Conservation (phyloP, 2,888 invertebrate genomes). For the Rhagium mordax region DNA sequence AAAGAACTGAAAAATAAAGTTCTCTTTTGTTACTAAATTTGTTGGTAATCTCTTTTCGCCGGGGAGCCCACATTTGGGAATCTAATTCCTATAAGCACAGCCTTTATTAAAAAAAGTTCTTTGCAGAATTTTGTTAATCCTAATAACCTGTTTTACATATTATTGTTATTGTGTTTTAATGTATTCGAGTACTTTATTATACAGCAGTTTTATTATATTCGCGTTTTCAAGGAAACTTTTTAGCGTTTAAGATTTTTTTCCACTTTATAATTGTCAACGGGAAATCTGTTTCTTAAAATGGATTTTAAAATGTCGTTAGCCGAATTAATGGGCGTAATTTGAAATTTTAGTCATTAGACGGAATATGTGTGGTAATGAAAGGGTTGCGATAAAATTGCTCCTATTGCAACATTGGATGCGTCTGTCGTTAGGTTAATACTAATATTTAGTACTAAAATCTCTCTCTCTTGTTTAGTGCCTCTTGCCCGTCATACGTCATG, state of each 20-base stretch:
- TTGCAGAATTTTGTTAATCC: neutral
- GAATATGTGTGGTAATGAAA: too few relatives aligned
- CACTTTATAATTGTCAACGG: neutral
- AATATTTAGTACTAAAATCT: too few relatives aligned
- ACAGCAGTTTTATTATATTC: neutral
- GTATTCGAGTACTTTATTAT: neutral
- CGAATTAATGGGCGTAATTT: too few relatives aligned
- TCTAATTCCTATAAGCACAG: neutral
- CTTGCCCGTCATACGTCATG: too few relatives aligned
- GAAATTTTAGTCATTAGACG: too few relatives aligned
- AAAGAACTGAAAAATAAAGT: constrained; percentile 1
- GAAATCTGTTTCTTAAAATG: neutral
- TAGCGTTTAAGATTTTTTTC: neutral
- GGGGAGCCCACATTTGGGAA: neutral
- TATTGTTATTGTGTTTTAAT: neutral
- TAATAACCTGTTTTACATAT: constrained; percentile 10
- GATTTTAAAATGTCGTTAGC: neutral
- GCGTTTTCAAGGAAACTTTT: neutral
- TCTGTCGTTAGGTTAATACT: too few relatives aligned
- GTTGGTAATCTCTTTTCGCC: neutral
- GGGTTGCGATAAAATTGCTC: too few relatives aligned
- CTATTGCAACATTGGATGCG: too few relatives aligned
- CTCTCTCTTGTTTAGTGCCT: too few relatives aligned
- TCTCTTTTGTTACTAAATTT: neutral
- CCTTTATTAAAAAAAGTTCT: constrained; percentile 4